A percentile compares a stretch with the other conserved stretches of the same genome.
Evolutionary conservation across 2,113 vertebrate genomes (phyloP).

Genomic region (Peromyscus maniculatus): DNA sequence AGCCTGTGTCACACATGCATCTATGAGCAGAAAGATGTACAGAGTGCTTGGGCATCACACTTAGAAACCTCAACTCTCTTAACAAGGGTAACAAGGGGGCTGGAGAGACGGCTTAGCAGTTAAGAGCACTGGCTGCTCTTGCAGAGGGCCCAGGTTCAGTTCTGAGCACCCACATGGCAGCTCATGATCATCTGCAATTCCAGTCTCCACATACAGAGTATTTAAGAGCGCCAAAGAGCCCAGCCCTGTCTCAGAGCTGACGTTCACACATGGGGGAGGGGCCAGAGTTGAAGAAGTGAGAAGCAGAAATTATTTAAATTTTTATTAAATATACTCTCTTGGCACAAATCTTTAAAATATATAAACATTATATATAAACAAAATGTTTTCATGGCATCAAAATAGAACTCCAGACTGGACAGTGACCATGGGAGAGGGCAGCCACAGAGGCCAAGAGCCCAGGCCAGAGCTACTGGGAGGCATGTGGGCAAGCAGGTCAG

Average conservation of each 20-base stretch:
- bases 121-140: background rate
- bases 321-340: slow-evolving; percentile 92
- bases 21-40: background rate
- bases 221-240: background rate
- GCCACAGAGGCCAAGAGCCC: background rate
- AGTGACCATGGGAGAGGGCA: background rate
- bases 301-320: slow-evolving; percentile 70
- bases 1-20: background rate
- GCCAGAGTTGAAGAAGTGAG: background rate
- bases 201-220: background rate
- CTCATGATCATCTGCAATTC: background rate
- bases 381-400: slow-evolving; percentile 88
- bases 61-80: background rate
- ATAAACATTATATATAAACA: slow-evolving; percentile 88
- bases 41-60: background rate
- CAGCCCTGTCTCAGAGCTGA: background rate
- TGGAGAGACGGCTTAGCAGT: background rate
- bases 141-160: background rate
- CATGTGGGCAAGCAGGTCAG: background rate
- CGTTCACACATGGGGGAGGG: background rate
- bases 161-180: background rate
- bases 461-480: background rate
- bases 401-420: slow-evolving; percentile 85
- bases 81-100: too few species aligned
- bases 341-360: slow-evolving; percentile 90